Base-by-base conservation (phyloP, 2,797 vertebrate genomes). In the Scomberomorus guttatus region DNA sequence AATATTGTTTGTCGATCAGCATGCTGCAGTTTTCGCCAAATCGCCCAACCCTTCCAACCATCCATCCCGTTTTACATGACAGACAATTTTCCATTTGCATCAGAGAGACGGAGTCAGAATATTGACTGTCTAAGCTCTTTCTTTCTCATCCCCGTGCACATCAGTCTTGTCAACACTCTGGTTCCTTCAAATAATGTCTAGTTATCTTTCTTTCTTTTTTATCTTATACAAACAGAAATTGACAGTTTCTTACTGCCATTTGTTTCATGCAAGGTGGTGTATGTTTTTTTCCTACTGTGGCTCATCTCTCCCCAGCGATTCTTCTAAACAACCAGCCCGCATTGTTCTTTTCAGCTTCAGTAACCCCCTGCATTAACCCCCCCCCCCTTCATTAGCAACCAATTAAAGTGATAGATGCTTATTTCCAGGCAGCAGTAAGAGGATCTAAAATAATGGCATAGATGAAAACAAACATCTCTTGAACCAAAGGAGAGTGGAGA, bases 271-370 rank as follows among this genome's bases (percentile, higher is more conserved):
- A 0, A 9, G 42, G 15, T 20, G 55, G 4, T 25, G 39, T 55
- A 32, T 32, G 17, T 27, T 71, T 42, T 65, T 62, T 68, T n/a
- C 9, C 56, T 20, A 20, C 2, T 56, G n/a, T 74, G 15, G 14
- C 42, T 75, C 70, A 32, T 46, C 46, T 78, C 60, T 81, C 82
- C 83, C 62, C 25, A 34, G 82, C 15, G 75, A 51, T 39, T 76
- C 13, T 55, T 78, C 62, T 55, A 12, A 72, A 67, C 69, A 79
- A 56, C 37, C 70, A 39, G 64, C 32, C 51, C 1, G 12, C 71
- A 62, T 83, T 72, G 81, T 82, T 85, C 64, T n/a, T 80, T 85
- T 79, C 75, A 77, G 86, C 87, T 80, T 70, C 81, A 81, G 52
- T 83, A 73, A 75, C 56, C 65, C n/a, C 34, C 56, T 84, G 55